Conservation (phyloP, 2,888 invertebrate species). For the Xestoiulus laeticollis region DNA sequence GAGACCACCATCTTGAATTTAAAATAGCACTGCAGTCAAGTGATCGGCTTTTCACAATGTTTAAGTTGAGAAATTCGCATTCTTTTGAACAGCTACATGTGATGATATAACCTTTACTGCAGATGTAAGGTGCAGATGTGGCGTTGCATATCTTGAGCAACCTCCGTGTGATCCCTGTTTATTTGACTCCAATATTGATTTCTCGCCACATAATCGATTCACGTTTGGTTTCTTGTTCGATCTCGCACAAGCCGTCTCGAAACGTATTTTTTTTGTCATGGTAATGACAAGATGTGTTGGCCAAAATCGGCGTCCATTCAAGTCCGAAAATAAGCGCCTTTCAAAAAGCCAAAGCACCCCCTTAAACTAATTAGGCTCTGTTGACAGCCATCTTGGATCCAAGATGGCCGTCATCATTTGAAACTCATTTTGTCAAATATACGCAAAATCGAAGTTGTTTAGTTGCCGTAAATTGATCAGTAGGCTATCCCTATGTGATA, state of each 20-base stretch:
- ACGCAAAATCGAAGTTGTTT: too few relatives aligned
- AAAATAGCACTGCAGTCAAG: not conserved
- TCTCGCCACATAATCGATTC: not conserved
- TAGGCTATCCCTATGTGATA: too few relatives aligned
- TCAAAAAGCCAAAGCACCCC: not conserved
- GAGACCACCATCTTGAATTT: not conserved
- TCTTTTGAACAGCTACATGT: not conserved
- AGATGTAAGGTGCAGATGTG: not conserved
- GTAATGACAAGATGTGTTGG: not conserved
- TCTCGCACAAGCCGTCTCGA: not conserved
- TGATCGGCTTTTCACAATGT: not conserved
- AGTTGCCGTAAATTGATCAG: too few relatives aligned
- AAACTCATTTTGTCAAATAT: too few relatives aligned
- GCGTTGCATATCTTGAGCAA: not conserved
- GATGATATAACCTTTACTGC: not conserved
- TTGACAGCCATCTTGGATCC: not conserved
- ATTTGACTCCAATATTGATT: not conserved
- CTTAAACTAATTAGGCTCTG: not conserved
- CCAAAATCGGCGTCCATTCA: not conserved
- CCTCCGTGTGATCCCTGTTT: not conserved
- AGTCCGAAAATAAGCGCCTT: not conserved
- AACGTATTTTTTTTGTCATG: not conserved
- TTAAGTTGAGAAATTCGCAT: not conserved
- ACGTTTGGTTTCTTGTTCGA: not conserved
- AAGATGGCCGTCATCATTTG: too few relatives aligned